These are phyloP conservation scores for Catharus minimus DNA, from an alignment of 2,113 vertebrate species.

Conservation along the genomic window DNA sequence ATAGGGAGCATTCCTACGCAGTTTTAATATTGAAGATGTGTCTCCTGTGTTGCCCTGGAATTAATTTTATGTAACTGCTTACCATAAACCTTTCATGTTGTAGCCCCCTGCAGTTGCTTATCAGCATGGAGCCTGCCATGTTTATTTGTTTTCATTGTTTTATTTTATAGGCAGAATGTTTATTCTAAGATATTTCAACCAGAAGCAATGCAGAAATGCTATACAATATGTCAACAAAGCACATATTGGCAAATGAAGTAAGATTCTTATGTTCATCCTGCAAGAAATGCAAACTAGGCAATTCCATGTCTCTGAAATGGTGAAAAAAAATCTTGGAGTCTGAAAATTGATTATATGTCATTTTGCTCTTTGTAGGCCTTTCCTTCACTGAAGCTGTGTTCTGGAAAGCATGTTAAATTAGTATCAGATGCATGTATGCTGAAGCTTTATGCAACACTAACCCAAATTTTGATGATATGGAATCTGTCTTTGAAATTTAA, in stretches of 20 bases:
- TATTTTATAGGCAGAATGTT: not conserved
- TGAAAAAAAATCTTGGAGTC: not conserved
- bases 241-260: not conserved
- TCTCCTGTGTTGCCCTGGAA: not conserved
- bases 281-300: not conserved
- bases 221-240: not conserved
- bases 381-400: not conserved
- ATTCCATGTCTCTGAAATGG: not conserved
- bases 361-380: not conserved
- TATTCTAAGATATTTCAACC: not conserved
- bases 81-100: not conserved
- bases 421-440: not conserved
- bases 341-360: not conserved
- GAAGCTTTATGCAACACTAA: not conserved
- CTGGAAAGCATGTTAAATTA: not conserved
- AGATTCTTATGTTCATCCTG: not conserved
- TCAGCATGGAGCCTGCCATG: not conserved
- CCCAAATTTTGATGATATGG: not conserved
- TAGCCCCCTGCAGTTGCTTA: not conserved
- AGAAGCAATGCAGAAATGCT: not conserved
- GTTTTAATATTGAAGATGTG: not conserved
- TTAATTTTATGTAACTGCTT: not conserved
- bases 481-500: constrained; percentile 36
- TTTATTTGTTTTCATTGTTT: not conserved
- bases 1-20: not conserved